Conservation (phyloP, 30 jellyfish, hydroid and myxozoan species). For the Hydractinia symbiolongicarpus region DNA sequence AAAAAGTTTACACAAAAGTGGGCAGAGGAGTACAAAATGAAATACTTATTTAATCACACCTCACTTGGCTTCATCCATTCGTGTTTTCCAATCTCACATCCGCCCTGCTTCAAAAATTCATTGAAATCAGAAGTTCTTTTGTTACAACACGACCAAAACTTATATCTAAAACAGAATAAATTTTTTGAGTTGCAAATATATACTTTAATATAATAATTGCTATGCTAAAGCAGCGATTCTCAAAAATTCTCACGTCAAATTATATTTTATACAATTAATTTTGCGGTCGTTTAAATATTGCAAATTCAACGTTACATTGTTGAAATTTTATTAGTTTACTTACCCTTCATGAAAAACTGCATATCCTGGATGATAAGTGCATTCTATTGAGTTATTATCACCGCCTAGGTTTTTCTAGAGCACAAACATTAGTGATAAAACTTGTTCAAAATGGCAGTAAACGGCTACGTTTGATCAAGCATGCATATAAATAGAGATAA, state of each 20-base stretch:
- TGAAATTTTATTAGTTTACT: neutral
- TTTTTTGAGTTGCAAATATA: neutral
- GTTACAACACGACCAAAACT: constrained; percentile 93
- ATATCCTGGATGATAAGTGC: constrained; percentile 74
- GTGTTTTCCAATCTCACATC: constrained; percentile 74
- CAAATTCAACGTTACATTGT: too few species aligned
- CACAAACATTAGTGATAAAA: neutral
- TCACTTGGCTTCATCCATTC: constrained; percentile 93
- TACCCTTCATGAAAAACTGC: constrained; percentile 98
- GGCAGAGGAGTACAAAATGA: too few species aligned
- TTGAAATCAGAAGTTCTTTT: constrained; percentile 82
- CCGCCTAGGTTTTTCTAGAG: constrained; percentile 56
- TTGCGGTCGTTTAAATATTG: too few species aligned
- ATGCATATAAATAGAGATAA: too few species aligned
- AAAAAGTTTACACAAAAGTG: too few species aligned
- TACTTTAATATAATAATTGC: too few species aligned
- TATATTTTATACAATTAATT: too few species aligned
- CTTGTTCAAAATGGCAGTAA: neutral
- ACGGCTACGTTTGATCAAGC: neutral
- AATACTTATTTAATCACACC: constrained; percentile 16
- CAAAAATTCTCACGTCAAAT: too few species aligned
- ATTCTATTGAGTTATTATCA: constrained; percentile 35
- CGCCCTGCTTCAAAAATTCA: constrained; percentile 83
- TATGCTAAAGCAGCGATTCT: too few species aligned
- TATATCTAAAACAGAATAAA: constrained; percentile 40